These are phyloP conservation scores for Rotaria sp. DNA, from an alignment of 2,888 invertebrate genomes.

Conservation along the genomic window DNA sequence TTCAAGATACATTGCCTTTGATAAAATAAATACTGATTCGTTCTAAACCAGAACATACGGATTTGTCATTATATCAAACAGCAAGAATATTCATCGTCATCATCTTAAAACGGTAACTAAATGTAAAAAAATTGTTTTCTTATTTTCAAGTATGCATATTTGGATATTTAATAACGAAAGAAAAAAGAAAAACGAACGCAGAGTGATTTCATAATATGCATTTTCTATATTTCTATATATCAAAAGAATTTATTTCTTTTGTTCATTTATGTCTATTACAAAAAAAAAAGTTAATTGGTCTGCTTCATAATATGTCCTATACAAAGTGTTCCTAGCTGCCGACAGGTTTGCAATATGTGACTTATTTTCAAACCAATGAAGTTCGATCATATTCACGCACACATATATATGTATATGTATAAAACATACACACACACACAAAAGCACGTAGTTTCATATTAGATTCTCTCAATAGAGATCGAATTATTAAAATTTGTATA, in stretches of 20 bases:
- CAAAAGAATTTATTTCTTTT: neutral
- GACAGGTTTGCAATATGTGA: neutral
- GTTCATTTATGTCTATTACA: neutral
- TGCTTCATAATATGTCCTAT: neutral
- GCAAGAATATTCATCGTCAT: neutral
- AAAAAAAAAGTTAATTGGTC: neutral
- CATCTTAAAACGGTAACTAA: conserved; percentile 15
- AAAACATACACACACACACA: too few species aligned
- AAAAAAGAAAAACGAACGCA: neutral
- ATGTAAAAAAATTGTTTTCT: neutral
- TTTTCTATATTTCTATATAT: neutral
- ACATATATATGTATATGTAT: too few species aligned
- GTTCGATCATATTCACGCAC: neutral
- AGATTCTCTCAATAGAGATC: too few species aligned
- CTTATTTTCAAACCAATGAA: neutral
- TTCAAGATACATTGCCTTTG: neutral
- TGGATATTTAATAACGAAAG: neutral
- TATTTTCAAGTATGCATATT: neutral
- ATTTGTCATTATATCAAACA: neutral
- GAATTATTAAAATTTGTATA: neutral
- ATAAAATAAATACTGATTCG: conserved; percentile 13
- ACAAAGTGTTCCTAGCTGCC: neutral
- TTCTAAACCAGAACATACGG: neutral
- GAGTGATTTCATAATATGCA: too few species aligned
- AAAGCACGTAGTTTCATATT: too few species aligned